Evolutionary conservation across 2,888 invertebrate genomes (phyloP).

Genomic region (Meteorus colon): DNA sequence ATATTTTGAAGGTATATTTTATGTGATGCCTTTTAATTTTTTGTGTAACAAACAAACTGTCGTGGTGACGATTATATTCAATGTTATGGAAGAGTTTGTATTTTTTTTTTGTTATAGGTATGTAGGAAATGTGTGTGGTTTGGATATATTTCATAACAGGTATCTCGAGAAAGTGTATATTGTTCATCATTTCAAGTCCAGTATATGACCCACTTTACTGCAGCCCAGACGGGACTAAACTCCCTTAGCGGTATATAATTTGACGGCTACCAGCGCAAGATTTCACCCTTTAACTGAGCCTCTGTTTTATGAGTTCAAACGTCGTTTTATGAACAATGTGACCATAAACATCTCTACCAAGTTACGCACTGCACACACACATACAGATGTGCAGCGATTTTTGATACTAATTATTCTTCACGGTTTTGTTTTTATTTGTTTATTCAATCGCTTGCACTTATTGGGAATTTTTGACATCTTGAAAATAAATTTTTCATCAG

Average conservation of each 20-base stretch:
- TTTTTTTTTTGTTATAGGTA: too few species aligned
- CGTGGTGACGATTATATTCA: too few species aligned
- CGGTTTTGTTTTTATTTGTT: too few species aligned
- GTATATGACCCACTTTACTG: constrained; percentile 36
- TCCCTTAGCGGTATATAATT: constrained; percentile 56
- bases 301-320: constrained; percentile 61
- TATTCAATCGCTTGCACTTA: too few species aligned
- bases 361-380: constrained; percentile 2
- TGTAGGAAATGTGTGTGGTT: too few species aligned
- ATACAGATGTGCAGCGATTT: not conserved
- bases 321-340: constrained; percentile 53
- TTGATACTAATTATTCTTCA: too few species aligned
- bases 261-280: constrained; percentile 54
- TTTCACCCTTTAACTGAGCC: constrained; percentile 60
- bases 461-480: too few species aligned
- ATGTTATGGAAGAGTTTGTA: too few species aligned
- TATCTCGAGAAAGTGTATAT: constrained; percentile 33
- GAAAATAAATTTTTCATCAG: too few species aligned
- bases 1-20: too few species aligned
- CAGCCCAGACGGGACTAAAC: constrained; percentile 51
- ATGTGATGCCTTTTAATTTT: too few species aligned
- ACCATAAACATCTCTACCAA: constrained; percentile 34
- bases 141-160: constrained; percentile 5
- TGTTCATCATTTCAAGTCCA: constrained; percentile 45
- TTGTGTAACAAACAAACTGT: too few species aligned